phyloP scores from a whole-genome alignment of 1,140 invertebrate species.

The Drosophila santomea region DNA sequence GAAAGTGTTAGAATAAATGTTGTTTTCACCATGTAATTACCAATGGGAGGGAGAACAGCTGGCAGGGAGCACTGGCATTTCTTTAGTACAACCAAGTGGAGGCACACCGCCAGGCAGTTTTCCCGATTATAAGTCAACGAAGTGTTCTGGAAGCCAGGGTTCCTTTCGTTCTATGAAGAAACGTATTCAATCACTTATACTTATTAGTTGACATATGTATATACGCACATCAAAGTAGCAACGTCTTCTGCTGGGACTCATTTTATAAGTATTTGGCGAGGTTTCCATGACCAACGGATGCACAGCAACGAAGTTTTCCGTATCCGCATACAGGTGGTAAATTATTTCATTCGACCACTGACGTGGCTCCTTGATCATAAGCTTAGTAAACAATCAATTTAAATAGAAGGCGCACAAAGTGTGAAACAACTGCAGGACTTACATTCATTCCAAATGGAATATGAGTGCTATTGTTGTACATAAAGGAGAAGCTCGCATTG shows the following conservation, averaged over 20 bases:
- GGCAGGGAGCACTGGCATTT: constrained; percentile 65
- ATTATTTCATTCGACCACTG: constrained; percentile 55
- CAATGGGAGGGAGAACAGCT: constrained; percentile 41
- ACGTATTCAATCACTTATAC: neutral
- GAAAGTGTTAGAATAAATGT: neutral
- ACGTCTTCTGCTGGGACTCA: constrained; percentile 42
- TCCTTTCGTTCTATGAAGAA: constrained; percentile 43
- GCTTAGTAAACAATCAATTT: constrained; percentile 15
- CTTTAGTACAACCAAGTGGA: constrained; percentile 46
- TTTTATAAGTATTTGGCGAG: constrained; percentile 32
- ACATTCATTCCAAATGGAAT: constrained; percentile 56
- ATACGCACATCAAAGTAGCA: constrained; percentile 65
- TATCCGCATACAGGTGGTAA: constrained; percentile 54
- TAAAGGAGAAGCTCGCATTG: constrained; percentile 31
- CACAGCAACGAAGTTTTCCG: constrained; percentile 65
- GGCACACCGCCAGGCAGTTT: constrained; percentile 61
- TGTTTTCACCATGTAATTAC: constrained; percentile 3
- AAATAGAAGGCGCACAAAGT: too few relatives aligned
- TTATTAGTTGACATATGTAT: rapidly evolving
- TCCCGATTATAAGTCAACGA: constrained; percentile 43
- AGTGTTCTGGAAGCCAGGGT: constrained; percentile 32
- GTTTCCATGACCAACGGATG: constrained; percentile 53
- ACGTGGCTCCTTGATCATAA: constrained; percentile 64
- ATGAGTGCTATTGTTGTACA: neutral
- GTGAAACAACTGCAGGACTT: neutral